Conservation (phyloP, 92 coral and sea anemone genomes). For the Parazoanthus atlanticus region DNA sequence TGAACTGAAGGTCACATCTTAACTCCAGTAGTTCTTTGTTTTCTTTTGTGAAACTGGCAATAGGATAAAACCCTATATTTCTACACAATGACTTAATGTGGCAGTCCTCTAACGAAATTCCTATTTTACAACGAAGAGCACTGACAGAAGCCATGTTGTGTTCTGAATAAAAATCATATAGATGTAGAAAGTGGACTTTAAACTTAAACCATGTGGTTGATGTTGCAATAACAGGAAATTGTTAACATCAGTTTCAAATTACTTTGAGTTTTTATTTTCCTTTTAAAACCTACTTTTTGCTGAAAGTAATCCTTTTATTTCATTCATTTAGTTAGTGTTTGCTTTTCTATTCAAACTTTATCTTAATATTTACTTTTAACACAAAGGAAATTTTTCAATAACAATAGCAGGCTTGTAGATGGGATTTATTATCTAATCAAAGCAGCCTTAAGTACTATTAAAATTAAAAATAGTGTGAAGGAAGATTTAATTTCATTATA, state of each 20-base stretch:
- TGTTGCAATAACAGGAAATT: conserved; percentile 32
- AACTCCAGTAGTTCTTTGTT: conserved; percentile 21
- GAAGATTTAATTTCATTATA: too few relatives aligned
- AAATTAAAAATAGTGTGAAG: too few relatives aligned
- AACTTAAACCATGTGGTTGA: conserved; percentile 39
- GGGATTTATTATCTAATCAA: too few relatives aligned
- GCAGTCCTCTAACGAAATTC: conserved; percentile 32
- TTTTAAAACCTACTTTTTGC: conserved; percentile 4
- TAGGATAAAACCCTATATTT: conserved; percentile 36
- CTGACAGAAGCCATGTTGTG: conserved; percentile 26
- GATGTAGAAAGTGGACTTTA: conserved; percentile 11
- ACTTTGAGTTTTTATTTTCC: conserved; percentile 4
- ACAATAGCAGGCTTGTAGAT: too few relatives aligned
- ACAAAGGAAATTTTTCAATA: conserved; percentile 2
- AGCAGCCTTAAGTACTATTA: too few relatives aligned
- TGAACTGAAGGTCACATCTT: conserved; percentile 30
- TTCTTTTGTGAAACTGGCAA: conserved; percentile 1
- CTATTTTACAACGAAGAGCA: conserved; percentile 27
- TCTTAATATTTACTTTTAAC: neutral
- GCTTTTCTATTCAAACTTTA: neutral
- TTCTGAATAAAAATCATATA: conserved; percentile 4
- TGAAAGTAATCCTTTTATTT: neutral
- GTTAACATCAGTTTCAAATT: conserved; percentile 24
- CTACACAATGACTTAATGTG: conserved; percentile 37
- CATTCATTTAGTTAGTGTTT: neutral